These are phyloP conservation scores for Palythoa grandis DNA, from an alignment of 92 coral and sea anemone genomes.

Conservation along the genomic window DNA sequence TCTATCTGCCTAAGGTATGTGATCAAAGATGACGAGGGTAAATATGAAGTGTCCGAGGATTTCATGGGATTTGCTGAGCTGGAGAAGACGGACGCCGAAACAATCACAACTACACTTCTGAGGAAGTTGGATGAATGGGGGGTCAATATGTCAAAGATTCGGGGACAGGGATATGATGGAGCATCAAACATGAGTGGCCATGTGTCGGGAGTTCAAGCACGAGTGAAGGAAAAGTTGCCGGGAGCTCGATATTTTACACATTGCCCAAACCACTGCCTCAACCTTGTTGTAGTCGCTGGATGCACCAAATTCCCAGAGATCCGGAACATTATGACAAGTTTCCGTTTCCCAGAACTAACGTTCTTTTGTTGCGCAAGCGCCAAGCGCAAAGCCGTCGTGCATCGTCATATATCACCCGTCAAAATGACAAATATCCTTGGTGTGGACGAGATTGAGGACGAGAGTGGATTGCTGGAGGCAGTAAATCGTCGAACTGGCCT, in stretches of 20 bases:
- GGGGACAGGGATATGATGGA: conserved; percentile 41
- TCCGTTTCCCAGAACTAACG: conserved; percentile 52
- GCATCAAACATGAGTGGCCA: conserved; percentile 26
- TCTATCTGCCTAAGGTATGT: conserved; percentile 58
- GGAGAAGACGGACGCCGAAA: conserved; percentile 51
- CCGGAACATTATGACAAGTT: conserved; percentile 60
- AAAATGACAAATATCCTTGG: conserved; percentile 47
- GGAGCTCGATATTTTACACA: conserved; percentile 34
- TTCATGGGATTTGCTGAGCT: conserved; percentile 50
- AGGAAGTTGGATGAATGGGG: conserved; percentile 25
- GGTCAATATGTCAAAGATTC: conserved; percentile 35
- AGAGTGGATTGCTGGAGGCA: conserved; percentile 44
- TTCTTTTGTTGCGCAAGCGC: conserved; percentile 57
- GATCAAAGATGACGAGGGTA: conserved; percentile 42
- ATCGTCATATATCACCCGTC: conserved; percentile 37
- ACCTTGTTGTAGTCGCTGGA: conserved; percentile 18
- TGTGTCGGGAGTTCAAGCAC: conserved; percentile 21
- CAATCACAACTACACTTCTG: conserved; percentile 41
- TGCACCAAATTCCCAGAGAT: conserved; percentile 36
- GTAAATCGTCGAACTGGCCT: conserved; percentile 40
- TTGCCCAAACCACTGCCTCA: conserved; percentile 33
- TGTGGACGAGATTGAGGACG: conserved; percentile 34
- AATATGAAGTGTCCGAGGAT: conserved; percentile 48
- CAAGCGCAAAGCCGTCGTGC: conserved; percentile 50
- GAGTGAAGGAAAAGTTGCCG: conserved; percentile 30